Percentiles rank a stretch among this genome's conserved stretches.
These are phyloP conservation scores for Sarcophaga carnaria DNA, from an alignment of 2,888 invertebrate genomes.

Conservation along the genomic window DNA sequence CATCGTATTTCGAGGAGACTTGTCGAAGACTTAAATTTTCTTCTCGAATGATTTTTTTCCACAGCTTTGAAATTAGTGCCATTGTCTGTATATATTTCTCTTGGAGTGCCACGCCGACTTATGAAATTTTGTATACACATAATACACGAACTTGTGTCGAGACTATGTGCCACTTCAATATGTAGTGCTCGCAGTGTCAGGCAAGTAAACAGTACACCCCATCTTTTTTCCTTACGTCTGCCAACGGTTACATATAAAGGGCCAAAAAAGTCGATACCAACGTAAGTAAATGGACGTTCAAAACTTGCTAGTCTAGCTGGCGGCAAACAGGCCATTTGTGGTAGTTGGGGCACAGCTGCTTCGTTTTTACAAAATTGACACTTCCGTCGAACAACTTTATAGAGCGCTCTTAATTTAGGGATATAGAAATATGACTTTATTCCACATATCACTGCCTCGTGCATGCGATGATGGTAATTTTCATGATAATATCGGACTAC, in stretches of 20 bases:
- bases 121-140: constrained; percentile 62
- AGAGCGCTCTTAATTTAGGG: constrained; percentile 56
- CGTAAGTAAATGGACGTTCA: constrained; percentile 58
- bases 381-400: constrained; percentile 55
- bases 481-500: constrained; percentile 55
- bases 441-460: no score
- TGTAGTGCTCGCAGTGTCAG: constrained; percentile 57
- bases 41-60: constrained; percentile 8
- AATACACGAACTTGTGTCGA: constrained; percentile 55
- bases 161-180: constrained; percentile 62
- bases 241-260: constrained; percentile 63
- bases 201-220: constrained; percentile 69
- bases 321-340: constrained; percentile 66
- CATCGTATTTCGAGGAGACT: constrained; percentile 3
- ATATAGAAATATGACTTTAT: constrained; percentile 59
- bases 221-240: constrained; percentile 65
- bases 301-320: constrained; percentile 56
- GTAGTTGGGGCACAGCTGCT: constrained; percentile 46
- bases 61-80: constrained; percentile 62
- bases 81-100: constrained; percentile 57
- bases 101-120: constrained; percentile 48
- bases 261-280: constrained; percentile 67
- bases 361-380: constrained; percentile 68
- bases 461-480: not conserved
- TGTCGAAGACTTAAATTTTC: not conserved